Conservation (phyloP, 2,888 invertebrate genomes). For the Eristalis pertinax region DNA sequence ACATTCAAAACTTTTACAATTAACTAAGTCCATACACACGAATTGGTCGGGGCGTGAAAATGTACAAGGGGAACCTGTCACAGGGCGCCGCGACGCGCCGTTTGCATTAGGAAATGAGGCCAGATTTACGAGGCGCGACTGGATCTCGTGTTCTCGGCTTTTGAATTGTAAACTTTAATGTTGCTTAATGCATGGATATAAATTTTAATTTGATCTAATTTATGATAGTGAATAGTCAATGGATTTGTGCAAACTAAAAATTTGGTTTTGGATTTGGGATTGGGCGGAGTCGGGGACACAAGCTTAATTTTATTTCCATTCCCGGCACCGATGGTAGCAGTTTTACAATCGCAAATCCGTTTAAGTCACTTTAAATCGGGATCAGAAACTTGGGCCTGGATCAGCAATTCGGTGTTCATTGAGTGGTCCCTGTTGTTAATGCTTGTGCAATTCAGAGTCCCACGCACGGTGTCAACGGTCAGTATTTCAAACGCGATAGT, state of each 20-base stretch:
- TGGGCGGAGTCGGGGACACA: too few species aligned
- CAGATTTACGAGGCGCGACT: slow-evolving; percentile 30
- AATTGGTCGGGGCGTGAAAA: neutral
- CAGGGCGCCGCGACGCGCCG: neutral
- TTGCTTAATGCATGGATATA: slow-evolving; percentile 1
- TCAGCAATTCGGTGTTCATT: too few species aligned
- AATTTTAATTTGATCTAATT: neutral
- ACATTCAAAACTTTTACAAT: slow-evolving; percentile 15
- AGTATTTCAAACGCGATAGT: too few species aligned
- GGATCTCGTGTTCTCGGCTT: slow-evolving; percentile 8
- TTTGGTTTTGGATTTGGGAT: neutral
- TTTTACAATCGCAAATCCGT: too few species aligned
- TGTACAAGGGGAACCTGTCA: slow-evolving; percentile 9
- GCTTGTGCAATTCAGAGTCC: too few species aligned
- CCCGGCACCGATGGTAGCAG: too few species aligned
- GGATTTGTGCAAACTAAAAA: neutral
- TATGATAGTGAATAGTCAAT: neutral
- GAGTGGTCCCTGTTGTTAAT: too few species aligned
- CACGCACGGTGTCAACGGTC: too few species aligned
- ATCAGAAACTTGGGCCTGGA: too few species aligned
- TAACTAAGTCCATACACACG: neutral
- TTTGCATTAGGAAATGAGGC: neutral
- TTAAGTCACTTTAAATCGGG: too few species aligned
- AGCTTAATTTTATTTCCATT: too few species aligned
- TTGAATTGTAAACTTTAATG: slow-evolving; percentile 1